A percentile compares a stretch with the other conserved stretches of the same genome.
Evolutionary conservation across 1,140 invertebrate genomes (phyloP).

Genomic region (Caenorhabditis tropicalis): DNA sequence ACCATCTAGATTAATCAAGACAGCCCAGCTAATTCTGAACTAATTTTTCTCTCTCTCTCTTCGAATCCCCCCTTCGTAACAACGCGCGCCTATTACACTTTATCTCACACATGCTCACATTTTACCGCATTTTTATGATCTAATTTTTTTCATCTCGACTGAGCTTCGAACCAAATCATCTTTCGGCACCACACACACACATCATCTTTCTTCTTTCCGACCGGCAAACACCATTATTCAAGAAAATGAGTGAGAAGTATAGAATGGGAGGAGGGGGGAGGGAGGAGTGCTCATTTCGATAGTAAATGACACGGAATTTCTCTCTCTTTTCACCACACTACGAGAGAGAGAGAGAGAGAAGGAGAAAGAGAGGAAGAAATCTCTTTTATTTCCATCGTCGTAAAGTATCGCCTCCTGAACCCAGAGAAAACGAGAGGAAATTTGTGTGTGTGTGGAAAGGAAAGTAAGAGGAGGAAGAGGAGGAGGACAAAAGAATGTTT

Average conservation of each 20-base stretch:
- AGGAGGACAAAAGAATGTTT: background rate
- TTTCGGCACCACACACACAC: background rate
- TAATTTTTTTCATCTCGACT: background rate
- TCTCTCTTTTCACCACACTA: background rate
- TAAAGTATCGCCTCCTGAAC: constrained; percentile 44
- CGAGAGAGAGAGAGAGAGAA: background rate
- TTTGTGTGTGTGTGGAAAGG: background rate
- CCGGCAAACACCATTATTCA: too few relatives aligned
- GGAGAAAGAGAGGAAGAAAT: background rate
- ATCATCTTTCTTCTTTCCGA: background rate
- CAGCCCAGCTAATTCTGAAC: too few relatives aligned
- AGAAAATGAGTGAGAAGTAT: too few relatives aligned
- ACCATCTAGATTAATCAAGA: too few relatives aligned
- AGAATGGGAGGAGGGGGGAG: too few relatives aligned
- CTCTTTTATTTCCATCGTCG: background rate
- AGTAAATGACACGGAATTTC: background rate
- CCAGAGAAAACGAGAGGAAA: background rate
- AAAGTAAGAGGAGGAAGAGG: background rate
- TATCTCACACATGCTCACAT: background rate
- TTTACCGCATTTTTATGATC: constrained; percentile 33
- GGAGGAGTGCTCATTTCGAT: background rate
- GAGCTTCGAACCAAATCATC: background rate
- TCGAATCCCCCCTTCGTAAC: too few relatives aligned
- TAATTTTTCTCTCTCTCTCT: too few relatives aligned
- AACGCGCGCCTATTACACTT: too few relatives aligned